These are phyloP conservation scores for Morus bassanus DNA, from an alignment of 2,797 vertebrate species.

Conservation along the genomic window DNA sequence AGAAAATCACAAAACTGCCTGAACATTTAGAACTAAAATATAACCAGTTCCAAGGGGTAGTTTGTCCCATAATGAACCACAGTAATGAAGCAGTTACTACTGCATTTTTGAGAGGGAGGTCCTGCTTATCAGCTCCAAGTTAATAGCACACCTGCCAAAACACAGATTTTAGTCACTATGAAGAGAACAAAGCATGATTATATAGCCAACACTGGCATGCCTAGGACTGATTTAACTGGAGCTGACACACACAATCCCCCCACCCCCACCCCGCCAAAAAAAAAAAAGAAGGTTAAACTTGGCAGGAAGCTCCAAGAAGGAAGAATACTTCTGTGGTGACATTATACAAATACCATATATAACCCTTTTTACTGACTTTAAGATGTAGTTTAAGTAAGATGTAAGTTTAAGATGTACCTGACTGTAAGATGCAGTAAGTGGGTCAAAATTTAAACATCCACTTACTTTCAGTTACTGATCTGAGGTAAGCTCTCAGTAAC, in stretches of 20 bases:
- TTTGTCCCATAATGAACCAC: background rate
- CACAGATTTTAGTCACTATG: constrained; percentile 47
- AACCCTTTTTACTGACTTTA: background rate
- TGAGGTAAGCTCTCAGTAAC: background rate
- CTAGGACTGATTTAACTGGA: constrained; percentile 37
- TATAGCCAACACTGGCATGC: constrained; percentile 44
- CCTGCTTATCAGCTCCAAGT: constrained; percentile 59
- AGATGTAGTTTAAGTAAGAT: background rate
- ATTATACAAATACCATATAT: background rate
- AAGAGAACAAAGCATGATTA: constrained; percentile 70
- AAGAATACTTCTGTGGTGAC: constrained; percentile 1
- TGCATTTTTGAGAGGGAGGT: constrained; percentile 21
- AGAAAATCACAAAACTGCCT: background rate
- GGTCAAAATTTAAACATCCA: background rate
- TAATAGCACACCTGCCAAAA: constrained; percentile 70
- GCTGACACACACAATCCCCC: background rate
- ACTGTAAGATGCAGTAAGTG: background rate
- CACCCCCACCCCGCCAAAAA: background rate
- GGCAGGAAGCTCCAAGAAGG: background rate
- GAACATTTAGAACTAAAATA: background rate
- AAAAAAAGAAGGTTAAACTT: background rate
- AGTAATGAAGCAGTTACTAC: constrained; percentile 50
- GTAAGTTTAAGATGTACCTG: too few relatives aligned
- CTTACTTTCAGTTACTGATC: background rate
- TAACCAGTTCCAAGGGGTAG: constrained; percentile 7